Evolutionary conservation across 2,888 invertebrate species (phyloP), one percentile per base, ranked within the genome.

Genomic region (Andrena bucephala): DNA sequence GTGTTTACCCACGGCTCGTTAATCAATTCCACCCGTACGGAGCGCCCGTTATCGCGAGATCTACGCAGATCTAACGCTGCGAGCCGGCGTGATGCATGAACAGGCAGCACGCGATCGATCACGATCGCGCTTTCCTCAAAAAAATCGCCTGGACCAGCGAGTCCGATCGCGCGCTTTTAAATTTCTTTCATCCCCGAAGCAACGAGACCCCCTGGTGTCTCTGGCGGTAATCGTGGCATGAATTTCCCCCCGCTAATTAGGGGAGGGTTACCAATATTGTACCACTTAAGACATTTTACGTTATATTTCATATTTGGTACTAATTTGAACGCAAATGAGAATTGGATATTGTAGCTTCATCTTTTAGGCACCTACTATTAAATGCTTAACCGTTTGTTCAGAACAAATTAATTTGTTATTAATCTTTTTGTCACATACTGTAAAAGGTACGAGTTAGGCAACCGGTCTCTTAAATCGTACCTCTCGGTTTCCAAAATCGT

Each of bases 1-100:
- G 60, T 67, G 48, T 77, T 74, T 78, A 76, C 69, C 54, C 62
- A 42, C 69, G 77, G 27, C 62, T 74, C 77, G 77, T 78, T 78
- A 67, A 78, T 78, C 74, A 67, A 62, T 78, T 67, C 54, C 60
- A 33, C 29, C 59, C 2, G 31, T 42, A n/a, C n/a, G 10, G 24
- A 6, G n/a, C 8, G 20, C 65, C 24, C 20, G 66, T n/a, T 42
- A 66, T 68, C 62, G 27, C 48, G 57, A 2, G 13, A 68, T 74
- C 77, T 67, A 52, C 52, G 52, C 67, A 8, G 27, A 60, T 77
- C 24, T 54, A 48, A 67, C 50, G 7, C 59, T 20, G 42, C 31
- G 10, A 52, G 20, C 29, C 66, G 57, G 7, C 54, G 29, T 54
- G 70, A 10, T 33, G 27, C 42, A 29, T n/a, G 29, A 59, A 69